Evolutionary conservation across 2,888 invertebrate species (phyloP).

Genomic region (Octonoba sinensis): DNA sequence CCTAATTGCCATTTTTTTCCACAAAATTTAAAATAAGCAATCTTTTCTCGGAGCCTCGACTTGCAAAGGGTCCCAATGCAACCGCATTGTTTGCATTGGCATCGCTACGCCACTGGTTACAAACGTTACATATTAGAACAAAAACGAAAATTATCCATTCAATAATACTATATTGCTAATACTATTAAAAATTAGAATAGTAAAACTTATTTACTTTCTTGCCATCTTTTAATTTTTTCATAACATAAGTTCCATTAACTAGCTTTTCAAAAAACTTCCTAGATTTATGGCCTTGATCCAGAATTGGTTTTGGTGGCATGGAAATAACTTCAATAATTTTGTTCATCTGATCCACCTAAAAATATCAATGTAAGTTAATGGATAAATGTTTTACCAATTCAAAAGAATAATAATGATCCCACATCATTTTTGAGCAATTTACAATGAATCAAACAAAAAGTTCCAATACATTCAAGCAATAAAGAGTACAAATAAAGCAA

Average conservation of each 20-base stretch:
- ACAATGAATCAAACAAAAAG: neutral
- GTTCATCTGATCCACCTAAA: slow-evolving; percentile 97
- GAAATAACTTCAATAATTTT: slow-evolving; percentile 99
- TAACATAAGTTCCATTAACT: slow-evolving; percentile 91
- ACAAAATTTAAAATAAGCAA: too few relatives aligned
- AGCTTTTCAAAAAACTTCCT: slow-evolving; percentile 98
- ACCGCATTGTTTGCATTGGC: too few relatives aligned
- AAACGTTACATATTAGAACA: too few relatives aligned
- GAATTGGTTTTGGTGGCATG: slow-evolving; percentile 95
- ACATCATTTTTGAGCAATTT: neutral
- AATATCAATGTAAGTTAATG: slow-evolving; percentile 12
- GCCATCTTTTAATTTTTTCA: slow-evolving; percentile 81
- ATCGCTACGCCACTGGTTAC: too few relatives aligned
- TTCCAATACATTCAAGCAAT: too few relatives aligned
- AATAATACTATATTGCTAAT: too few relatives aligned
- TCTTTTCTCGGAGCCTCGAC: too few relatives aligned
- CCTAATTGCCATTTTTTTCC: too few relatives aligned
- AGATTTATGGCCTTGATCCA: slow-evolving; percentile 96
- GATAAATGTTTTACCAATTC: neutral
- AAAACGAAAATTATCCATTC: too few relatives aligned
- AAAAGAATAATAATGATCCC: neutral
- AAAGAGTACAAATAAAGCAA: neutral
- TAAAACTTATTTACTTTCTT: slow-evolving; percentile 69
- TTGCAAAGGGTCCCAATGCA: too few relatives aligned
- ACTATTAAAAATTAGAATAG: too few relatives aligned